A percentile compares a stretch with the other conserved stretches of the same genome.
Conservation (phyloP, 2,797 vertebrate genomes). For the Dryobates pubescens region DNA sequence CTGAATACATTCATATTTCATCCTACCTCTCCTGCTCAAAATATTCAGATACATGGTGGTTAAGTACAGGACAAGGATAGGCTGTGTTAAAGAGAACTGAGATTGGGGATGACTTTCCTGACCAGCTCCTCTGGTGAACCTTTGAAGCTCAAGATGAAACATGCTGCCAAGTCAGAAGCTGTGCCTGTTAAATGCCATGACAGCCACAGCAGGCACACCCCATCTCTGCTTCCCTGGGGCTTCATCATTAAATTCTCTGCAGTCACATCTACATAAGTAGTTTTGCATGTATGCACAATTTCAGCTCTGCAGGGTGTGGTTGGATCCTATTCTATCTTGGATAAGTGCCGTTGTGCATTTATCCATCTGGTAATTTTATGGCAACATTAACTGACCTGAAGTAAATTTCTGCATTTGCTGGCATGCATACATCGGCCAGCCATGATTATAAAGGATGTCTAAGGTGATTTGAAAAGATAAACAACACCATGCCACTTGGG, state of each 20-base stretch:
- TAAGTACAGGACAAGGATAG: neutral
- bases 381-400: neutral
- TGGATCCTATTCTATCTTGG: neutral
- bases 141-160: neutral
- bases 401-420: neutral
- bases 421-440: neutral
- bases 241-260: neutral
- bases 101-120: neutral
- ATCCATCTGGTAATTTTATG: conserved; percentile 34
- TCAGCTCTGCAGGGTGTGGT: neutral
- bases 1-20: neutral
- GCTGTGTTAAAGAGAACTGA: neutral
- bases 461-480: neutral
- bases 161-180: conserved; percentile 30
- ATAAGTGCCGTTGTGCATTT: neutral
- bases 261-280: neutral
- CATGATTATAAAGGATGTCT: neutral
- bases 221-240: accelerated
- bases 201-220: neutral
- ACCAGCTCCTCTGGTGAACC: neutral
- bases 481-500: neutral
- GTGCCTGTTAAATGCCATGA: conserved; percentile 18
- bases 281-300: neutral
- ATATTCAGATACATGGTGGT: neutral
- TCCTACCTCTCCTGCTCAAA: neutral